A percentile compares a stretch with the other conserved stretches of the same genome.
Conservation (phyloP, 2,797 vertebrate species). For the Lateolabrax maculatus region DNA sequence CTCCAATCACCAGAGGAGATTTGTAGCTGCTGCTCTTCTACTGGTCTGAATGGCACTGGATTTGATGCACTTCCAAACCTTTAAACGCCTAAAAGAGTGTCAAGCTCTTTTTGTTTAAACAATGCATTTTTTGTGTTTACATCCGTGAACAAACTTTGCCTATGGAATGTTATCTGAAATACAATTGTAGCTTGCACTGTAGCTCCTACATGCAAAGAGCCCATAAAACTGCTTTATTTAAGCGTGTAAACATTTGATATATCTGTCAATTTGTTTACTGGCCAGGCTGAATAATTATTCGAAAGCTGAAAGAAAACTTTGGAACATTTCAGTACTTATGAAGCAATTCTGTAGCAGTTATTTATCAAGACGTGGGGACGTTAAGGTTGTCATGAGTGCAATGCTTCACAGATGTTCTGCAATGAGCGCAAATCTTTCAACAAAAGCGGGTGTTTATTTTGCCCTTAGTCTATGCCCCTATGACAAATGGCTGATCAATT, state of each 20-base stretch:
- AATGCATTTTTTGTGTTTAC: conserved; percentile 41
- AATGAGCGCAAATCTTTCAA: conserved; percentile 62
- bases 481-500: conserved; percentile 71
- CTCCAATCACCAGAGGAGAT: conserved; percentile 25
- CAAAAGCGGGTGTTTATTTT: conserved; percentile 70
- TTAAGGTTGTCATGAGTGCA: conserved; percentile 69
- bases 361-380: conserved; percentile 56
- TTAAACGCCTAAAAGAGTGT: conserved; percentile 12
- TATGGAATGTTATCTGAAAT: conserved; percentile 26
- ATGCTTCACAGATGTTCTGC: conserved; percentile 79
- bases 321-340: conserved; percentile 27
- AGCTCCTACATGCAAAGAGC: neutral
- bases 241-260: conserved; percentile 36
- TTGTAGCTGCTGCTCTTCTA: conserved; percentile 27
- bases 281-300: conserved; percentile 27
- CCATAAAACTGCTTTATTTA: conserved; percentile 22
- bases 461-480: conserved; percentile 29
- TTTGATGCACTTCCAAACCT: conserved; percentile 7
- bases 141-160: conserved; percentile 22
- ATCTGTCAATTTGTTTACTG: conserved; percentile 42
- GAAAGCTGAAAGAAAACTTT: conserved; percentile 35
- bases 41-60: conserved; percentile 4
- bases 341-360: conserved; percentile 49
- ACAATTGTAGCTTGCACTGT: neutral
- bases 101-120: conserved; percentile 22